Percentiles rank a stretch among this genome's conserved stretches.
These are phyloP conservation scores for Euplagia quadripunctaria DNA, from an alignment of 2,888 invertebrate genomes.

Conservation along the genomic window DNA sequence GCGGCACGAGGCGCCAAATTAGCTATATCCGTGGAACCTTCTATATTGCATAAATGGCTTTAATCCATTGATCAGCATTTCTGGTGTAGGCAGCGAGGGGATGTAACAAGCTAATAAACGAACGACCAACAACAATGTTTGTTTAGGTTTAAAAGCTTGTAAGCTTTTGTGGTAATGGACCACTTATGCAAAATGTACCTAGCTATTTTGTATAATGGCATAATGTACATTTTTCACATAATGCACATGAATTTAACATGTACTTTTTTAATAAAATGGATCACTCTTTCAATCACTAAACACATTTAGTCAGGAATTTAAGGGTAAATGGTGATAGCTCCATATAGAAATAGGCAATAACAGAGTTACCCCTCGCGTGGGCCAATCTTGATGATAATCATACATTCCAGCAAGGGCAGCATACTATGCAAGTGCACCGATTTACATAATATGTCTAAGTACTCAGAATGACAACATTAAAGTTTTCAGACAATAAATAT, in stretches of 20 bases:
- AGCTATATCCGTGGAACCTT: too few relatives aligned
- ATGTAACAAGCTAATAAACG: too few relatives aligned
- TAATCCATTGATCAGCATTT: too few relatives aligned
- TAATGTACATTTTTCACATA: too few relatives aligned
- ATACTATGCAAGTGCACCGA: not conserved
- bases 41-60: too few relatives aligned
- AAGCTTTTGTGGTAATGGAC: slow-evolving; percentile 16
- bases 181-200: not conserved
- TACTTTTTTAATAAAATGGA: too few relatives aligned
- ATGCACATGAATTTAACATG: too few relatives aligned
- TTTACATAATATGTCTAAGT: not conserved
- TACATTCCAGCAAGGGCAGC: not conserved
- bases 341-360: not conserved
- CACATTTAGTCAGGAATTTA: too few relatives aligned
- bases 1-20: too few relatives aligned
- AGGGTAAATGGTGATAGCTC: not conserved
- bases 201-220: not conserved
- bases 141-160: slow-evolving; percentile 9
- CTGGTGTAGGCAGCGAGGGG: too few relatives aligned
- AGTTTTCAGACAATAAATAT: too few relatives aligned
- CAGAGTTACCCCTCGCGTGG: not conserved
- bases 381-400: not conserved
- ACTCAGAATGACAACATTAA: not conserved
- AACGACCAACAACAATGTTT: slow-evolving; percentile 8
- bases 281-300: too few relatives aligned